Evolutionary conservation across 2,113 vertebrate genomes (phyloP), one percentile per base, ranked within the genome.

Genomic region (Oryzias celebensis): DNA sequence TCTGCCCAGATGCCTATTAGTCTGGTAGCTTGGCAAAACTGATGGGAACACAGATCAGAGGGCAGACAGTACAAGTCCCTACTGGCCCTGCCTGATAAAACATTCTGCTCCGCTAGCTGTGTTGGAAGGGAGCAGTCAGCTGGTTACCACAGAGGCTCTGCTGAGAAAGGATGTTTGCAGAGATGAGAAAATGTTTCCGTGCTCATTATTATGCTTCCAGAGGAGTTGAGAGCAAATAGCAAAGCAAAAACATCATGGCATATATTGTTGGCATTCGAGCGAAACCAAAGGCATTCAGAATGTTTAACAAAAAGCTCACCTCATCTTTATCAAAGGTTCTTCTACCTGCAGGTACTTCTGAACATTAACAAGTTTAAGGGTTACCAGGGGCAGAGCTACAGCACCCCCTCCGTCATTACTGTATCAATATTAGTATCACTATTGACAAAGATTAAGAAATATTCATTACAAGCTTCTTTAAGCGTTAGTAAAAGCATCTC

Each of bases 1-100:
- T 82, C 78, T 79, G 77, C 77, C 78, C 84, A 88, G 76, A 89
- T 85, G 79, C 80, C 86, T 78, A 87, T 91, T 89, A 88, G 83
- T 80, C 65, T 62, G 67, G 77, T 77, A 85, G 78, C 85, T 78
- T 75, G 82, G 72, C 73, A 71, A 67, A 61, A 58, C 72, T 82
- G 77, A 86, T 81, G 84, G 77, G 73, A 82, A 85, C 82, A 85
- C 84, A 85, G 81, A 89, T 86, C 85, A 82, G 81, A 80, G 85
- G 85, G 76, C 82, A 85, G 74, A 82, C 76, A 79, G 68, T 81
- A 81, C 83, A 79, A 76, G 80, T 83, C 75, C 78, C 85, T 65
- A 41, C 76, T 76, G 82, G 73, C 81, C 69, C 56, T 52, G 67
- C 58, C 71, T 73, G 76, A 84, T 81, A 77, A 88, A 83, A 84